Evolutionary conservation across 2,888 invertebrate species (phyloP).

Genomic region (Seira ritae): DNA sequence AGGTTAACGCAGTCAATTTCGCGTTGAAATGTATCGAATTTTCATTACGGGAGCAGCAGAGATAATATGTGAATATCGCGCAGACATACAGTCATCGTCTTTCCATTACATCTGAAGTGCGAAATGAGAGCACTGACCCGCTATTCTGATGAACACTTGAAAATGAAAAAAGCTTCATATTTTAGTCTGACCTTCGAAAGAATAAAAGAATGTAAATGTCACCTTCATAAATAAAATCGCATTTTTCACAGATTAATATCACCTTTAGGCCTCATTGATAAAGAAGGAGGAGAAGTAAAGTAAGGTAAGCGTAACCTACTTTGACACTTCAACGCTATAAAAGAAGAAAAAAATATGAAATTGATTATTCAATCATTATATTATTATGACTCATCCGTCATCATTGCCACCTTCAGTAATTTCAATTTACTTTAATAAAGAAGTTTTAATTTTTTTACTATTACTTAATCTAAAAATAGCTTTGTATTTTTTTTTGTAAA

Average conservation of each 20-base stretch:
- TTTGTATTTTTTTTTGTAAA: too few relatives aligned
- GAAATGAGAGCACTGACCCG: background rate
- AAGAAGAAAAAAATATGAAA: background rate
- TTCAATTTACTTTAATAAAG: background rate
- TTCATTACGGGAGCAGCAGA: background rate
- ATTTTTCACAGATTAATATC: conserved; percentile 7
- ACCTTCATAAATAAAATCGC: conserved; percentile 1
- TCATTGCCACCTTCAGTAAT: background rate
- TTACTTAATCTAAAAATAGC: background rate
- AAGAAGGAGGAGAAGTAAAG: background rate
- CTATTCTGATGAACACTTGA: background rate
- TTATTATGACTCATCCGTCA: background rate
- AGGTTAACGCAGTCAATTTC: background rate
- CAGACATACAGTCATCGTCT: background rate
- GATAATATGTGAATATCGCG: too few relatives aligned
- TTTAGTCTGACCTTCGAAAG: background rate
- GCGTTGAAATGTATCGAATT: background rate
- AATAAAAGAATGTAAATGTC: background rate
- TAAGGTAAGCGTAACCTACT: background rate
- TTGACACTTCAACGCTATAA: background rate
- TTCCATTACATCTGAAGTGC: background rate
- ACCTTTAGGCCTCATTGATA: background rate
- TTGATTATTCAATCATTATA: background rate
- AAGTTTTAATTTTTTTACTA: background rate
- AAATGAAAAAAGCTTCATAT: background rate